Evolutionary conservation across 2,113 vertebrate species (phyloP), one percentile per base, ranked within the genome.

Genomic region (Rhipidura dahli): DNA sequence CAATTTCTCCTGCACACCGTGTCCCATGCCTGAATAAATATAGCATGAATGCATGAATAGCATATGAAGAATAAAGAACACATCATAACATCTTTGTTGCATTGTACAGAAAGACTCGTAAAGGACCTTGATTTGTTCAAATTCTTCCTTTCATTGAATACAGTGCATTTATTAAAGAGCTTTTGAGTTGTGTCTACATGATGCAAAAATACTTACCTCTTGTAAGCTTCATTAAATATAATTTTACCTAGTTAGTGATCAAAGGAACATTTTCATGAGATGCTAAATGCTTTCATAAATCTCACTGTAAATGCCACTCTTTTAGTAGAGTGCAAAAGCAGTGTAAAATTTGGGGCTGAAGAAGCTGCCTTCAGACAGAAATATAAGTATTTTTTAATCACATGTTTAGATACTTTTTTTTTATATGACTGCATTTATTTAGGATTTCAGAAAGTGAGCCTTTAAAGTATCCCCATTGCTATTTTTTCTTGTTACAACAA

Each of bases 1-100:
- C 99, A 73, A 99, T 99, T 97, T 99, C 99, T 79, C 99, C 99
- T 50, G 99, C 99, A 97, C 99, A 99, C 61, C 99, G 98, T 28
- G 99, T 99, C 28, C 99, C 99, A 45, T 99, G 99, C 91, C 99
- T 99, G 81, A 61, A 71, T 82, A 94, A 95, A 94, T 24, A 93
- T 2, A 73, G 26, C 30, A n/a, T n/a, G n/a, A n/a, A n/a, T n/a
- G n/a, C n/a, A n/a, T n/a, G n/a, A n/a, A n/a, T n/a, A n/a, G n/a
- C n/a, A n/a, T n/a, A n/a, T n/a, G n/a, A 57, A 76, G 42, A 77
- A 82, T 21, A 86, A 92, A 61, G 11, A 37, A 27, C 11, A 47
- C 6, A 27, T 76, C 18, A 6, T n/a, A 50, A 50, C 37, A 37
- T 19, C 37, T 81, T 39, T 13, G 15, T 12, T 44, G 6, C 47